Evolutionary conservation across 2,888 invertebrate genomes (phyloP), one percentile per base, ranked within the genome.

Genomic region (Anoncus sp.): DNA sequence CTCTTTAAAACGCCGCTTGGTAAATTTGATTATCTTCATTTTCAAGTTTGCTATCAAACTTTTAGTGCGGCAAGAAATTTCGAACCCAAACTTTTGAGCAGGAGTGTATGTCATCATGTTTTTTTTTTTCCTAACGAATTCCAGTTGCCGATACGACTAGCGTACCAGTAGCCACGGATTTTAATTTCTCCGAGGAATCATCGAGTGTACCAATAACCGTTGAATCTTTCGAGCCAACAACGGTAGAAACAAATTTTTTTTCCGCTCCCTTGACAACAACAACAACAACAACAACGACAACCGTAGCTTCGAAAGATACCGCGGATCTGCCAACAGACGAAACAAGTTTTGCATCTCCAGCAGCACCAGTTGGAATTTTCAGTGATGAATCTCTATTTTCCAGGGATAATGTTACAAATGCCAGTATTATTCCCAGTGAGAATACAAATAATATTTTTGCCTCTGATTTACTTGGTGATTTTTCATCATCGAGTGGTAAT

Each of bases 41-140:
- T n/a, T n/a, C n/a, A n/a, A n/a, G n/a, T 31, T 31, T 31, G 31
- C 4, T 31, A 10, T 93, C 92, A 49, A 92, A 92, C 1, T 93
- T 93, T 62, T 69, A 78, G 78, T 62, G 3, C n/a, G n/a, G n/a
- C n/a, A n/a, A n/a, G n/a, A n/a, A n/a, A n/a, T n/a, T n/a, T n/a
- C n/a, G n/a, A n/a, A n/a, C n/a, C n/a, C n/a, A n/a, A n/a, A n/a
- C n/a, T n/a, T n/a, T n/a, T n/a, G n/a, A n/a, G n/a, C n/a, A n/a
- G n/a, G n/a, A n/a, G n/a, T n/a, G n/a, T n/a, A n/a, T n/a, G n/a
- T n/a, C n/a, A n/a, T n/a, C n/a, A n/a, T n/a, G n/a, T n/a, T n/a
- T n/a, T n/a, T n/a, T n/a, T n/a, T n/a, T n/a, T n/a, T n/a, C n/a
- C n/a, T n/a, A n/a, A n/a, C n/a, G n/a, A n/a, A n/a, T n/a, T n/a